A percentile compares a stretch with the other conserved stretches of the same genome.
Conservation (phyloP, 2,113 vertebrate species). For the Urocitellus parryii region DNA sequence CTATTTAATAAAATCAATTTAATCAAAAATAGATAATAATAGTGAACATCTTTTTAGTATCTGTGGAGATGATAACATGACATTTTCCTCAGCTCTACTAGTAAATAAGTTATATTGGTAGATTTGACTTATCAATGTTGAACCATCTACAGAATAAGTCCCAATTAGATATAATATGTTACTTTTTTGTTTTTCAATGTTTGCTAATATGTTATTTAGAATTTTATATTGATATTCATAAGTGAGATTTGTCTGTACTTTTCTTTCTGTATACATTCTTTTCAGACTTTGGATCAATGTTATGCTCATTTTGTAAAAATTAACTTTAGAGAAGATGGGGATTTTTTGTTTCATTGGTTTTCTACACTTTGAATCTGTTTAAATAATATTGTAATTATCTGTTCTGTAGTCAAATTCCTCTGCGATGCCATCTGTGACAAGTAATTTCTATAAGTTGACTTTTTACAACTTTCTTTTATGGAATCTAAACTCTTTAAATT, state of each 20-base stretch:
- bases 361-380: background rate
- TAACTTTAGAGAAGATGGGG: background rate
- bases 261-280: background rate
- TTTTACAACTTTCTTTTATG: conserved; percentile 10
- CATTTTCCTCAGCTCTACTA: background rate
- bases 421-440: background rate
- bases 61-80: background rate
- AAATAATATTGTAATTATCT: conserved; percentile 37
- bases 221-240: background rate
- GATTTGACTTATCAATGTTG: background rate
- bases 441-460: background rate
- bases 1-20: background rate
- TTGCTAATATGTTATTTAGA: conserved; percentile 6
- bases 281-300: background rate
- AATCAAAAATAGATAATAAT: background rate
- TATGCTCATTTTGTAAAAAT: background rate
- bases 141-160: background rate
- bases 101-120: background rate
- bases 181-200: background rate
- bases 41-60: background rate
- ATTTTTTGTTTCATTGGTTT: background rate
- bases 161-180: background rate
- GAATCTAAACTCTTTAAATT: background rate
- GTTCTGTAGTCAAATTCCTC: conserved; percentile 23
- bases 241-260: background rate